Evolutionary conservation across 2,113 vertebrate genomes (phyloP).

Genomic region (Sorex fumeus): DNA sequence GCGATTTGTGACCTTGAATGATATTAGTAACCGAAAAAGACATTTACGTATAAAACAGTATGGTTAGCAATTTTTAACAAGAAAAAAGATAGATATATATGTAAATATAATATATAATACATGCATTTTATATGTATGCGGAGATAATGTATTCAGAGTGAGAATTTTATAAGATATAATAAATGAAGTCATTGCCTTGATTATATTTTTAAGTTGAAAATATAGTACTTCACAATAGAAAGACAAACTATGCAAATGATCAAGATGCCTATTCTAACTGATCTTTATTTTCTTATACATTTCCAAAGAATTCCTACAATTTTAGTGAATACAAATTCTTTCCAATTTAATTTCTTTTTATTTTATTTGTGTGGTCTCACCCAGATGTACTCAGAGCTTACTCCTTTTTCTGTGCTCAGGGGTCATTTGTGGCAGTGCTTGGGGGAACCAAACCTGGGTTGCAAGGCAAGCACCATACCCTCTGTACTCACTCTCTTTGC

Average conservation of each 20-base stretch:
- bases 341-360: not conserved
- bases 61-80: not conserved
- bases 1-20: not conserved
- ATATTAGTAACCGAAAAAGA: not conserved
- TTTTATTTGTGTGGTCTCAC: too few relatives aligned
- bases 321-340: not conserved
- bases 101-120: too few relatives aligned
- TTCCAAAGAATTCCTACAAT: not conserved
- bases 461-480: too few relatives aligned
- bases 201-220: not conserved
- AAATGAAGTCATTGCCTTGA: slow-evolving; percentile 3
- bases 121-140: too few relatives aligned
- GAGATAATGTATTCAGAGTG: not conserved
- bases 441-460: too few relatives aligned
- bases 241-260: not conserved
- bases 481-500: too few relatives aligned
- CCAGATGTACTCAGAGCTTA: too few relatives aligned
- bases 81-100: not conserved
- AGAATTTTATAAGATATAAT: not conserved
- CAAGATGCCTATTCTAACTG: not conserved
- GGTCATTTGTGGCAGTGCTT: too few relatives aligned
- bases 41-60: too few relatives aligned
- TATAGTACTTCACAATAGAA: not conserved
- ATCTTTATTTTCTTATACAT: not conserved
- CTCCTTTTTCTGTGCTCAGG: too few relatives aligned